These are phyloP conservation scores for Endomychus coccineus DNA, from an alignment of 2,888 invertebrate species.

Conservation along the genomic window DNA sequence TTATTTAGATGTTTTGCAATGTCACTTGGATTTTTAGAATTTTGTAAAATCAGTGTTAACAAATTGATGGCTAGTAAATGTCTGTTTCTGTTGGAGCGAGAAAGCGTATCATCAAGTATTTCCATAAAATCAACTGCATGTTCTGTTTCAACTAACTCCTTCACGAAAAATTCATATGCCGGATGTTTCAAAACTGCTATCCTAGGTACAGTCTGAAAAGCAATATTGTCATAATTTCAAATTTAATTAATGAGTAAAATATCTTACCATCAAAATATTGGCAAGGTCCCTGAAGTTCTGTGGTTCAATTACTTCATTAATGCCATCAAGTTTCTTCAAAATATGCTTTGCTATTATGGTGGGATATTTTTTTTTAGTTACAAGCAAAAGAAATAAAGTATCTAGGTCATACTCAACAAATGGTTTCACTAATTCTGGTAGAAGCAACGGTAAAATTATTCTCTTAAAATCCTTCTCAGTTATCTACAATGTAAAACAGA, in stretches of 20 bases:
- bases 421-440: slow-evolving; percentile 53
- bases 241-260: too few relatives aligned
- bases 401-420: slow-evolving; percentile 60
- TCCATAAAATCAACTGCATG: slow-evolving; percentile 52
- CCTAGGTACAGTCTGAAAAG: slow-evolving; percentile 53
- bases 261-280: slow-evolving; percentile 56
- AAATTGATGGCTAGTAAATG: slow-evolving; percentile 56
- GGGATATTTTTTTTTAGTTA: slow-evolving; percentile 44
- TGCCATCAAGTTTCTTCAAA: slow-evolving; percentile 51
- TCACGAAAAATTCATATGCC: slow-evolving; percentile 54
- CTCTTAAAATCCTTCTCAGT: slow-evolving; percentile 48
- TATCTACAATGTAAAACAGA: too few relatives aligned
- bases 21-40: slow-evolving; percentile 43
- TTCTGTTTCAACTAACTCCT: slow-evolving; percentile 48
- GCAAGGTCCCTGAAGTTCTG: slow-evolving; percentile 50
- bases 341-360: slow-evolving; percentile 47
- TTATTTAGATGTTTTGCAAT: slow-evolving; percentile 55
- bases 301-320: slow-evolving; percentile 50
- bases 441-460: slow-evolving; percentile 54
- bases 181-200: slow-evolving; percentile 55
- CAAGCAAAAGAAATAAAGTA: slow-evolving; percentile 55
- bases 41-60: slow-evolving; percentile 48
- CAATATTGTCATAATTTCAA: slow-evolving; percentile 10
- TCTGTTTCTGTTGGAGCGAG: slow-evolving; percentile 52
- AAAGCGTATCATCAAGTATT: slow-evolving; percentile 44